phyloP scores from a whole-genome alignment of 2,113 vertebrate species.

The Sceloporus tristichus region DNA sequence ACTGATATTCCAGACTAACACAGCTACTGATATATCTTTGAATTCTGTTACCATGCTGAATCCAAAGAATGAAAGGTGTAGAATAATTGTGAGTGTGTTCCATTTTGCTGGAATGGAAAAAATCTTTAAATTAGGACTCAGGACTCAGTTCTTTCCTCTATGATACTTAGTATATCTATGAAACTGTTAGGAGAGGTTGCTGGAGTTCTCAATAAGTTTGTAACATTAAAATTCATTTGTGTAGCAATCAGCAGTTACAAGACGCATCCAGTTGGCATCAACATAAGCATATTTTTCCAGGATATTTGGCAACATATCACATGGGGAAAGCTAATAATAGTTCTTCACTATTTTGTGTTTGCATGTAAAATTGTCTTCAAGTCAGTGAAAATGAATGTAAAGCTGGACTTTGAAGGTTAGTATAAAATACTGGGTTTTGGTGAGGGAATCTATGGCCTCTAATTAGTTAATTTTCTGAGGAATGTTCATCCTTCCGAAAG shows the following conservation, averaged over 20 bases:
- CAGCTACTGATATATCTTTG: no score
- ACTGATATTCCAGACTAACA: no score
- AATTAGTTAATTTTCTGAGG: conserved; percentile 18
- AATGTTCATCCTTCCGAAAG: not conserved
- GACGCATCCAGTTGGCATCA: conserved; percentile 13
- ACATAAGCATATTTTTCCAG: conserved; percentile 2
- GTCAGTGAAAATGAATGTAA: conserved; percentile 6
- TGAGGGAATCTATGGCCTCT: not conserved
- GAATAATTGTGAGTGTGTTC: no score
- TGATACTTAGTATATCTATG: no score
- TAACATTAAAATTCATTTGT: no score
- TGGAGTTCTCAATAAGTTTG: no score
- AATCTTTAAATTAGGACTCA: no score
- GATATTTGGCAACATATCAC: conserved; percentile 18
- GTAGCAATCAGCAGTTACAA: conserved; percentile 12
- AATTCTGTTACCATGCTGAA: no score
- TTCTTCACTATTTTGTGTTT: not conserved
- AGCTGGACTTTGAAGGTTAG: not conserved
- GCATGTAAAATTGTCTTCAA: not conserved
- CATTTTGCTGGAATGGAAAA: no score
- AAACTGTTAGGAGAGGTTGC: no score
- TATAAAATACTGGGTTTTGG: not conserved
- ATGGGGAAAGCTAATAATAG: conserved; percentile 24
- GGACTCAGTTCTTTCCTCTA: no score
- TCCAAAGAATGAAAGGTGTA: no score